Percentiles rank a stretch among this genome's conserved stretches.
These are phyloP conservation scores for Pollenia angustigena DNA, from an alignment of 2,888 invertebrate genomes.

Conservation along the genomic window DNA sequence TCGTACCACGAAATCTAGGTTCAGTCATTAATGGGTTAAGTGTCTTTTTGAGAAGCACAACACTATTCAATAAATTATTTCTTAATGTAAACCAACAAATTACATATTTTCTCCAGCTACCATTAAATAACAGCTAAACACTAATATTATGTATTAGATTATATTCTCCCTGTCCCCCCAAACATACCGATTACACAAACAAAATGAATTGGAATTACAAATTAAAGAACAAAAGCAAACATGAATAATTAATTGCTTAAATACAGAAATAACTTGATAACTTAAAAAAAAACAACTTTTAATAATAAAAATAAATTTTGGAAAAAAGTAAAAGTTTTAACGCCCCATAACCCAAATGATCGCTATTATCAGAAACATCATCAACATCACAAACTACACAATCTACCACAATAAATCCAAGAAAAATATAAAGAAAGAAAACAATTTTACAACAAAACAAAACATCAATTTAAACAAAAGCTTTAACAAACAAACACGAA, in stretches of 20 bases:
- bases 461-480: conserved; percentile 15
- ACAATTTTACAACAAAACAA: not conserved
- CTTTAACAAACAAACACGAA: not conserved
- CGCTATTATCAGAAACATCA: not conserved
- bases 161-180: too few relatives aligned
- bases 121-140: not conserved
- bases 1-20: too few relatives aligned
- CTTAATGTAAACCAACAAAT: not conserved
- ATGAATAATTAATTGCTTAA: conserved; percentile 16
- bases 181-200: conserved; percentile 24
- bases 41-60: not conserved
- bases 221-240: conserved; percentile 29
- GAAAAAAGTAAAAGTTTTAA: conserved; percentile 66
- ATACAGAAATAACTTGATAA: not conserved
- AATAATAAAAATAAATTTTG: conserved; percentile 2
- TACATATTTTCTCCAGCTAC: not conserved
- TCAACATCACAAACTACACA: conserved; percentile 3
- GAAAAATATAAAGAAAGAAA: not conserved
- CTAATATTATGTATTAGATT: conserved; percentile 21
- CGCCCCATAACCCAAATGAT: conserved; percentile 31
- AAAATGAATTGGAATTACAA: conserved; percentile 7
- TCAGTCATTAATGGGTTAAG: too few relatives aligned
- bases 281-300: conserved; percentile 9
- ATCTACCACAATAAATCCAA: conserved; percentile 18
- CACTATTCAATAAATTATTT: not conserved